These are phyloP conservation scores for Branchinecta lynchi DNA, from an alignment of 1,140 invertebrate species.

Conservation along the genomic window DNA sequence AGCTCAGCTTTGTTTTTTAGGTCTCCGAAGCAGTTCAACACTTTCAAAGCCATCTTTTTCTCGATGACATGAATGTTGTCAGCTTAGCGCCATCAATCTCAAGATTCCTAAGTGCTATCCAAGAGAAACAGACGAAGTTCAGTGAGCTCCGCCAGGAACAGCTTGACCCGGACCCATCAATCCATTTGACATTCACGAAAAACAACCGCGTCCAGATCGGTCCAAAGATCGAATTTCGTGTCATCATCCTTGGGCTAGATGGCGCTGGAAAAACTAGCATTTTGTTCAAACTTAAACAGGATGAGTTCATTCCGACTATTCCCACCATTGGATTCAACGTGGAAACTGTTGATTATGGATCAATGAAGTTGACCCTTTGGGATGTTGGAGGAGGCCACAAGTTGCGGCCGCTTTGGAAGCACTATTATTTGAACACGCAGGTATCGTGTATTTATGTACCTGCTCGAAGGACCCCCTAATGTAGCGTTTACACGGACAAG, in stretches of 20 bases:
- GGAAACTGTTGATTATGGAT: slow-evolving; percentile 43
- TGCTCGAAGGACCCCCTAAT: neutral
- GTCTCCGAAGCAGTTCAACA: neutral
- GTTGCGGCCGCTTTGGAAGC: slow-evolving; percentile 41
- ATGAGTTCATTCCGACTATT: slow-evolving; percentile 39
- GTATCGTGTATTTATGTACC: slow-evolving; percentile 21
- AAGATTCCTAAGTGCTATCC: slow-evolving; percentile 37
- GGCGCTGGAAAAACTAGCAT: slow-evolving; percentile 46
- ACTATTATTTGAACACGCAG: slow-evolving; percentile 42
- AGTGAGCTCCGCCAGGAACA: slow-evolving; percentile 39
- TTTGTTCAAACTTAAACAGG: slow-evolving; percentile 43
- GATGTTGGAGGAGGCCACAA: slow-evolving; percentile 44
- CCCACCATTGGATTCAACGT: slow-evolving; percentile 45
- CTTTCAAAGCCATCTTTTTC: neutral
- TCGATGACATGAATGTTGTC: slow-evolving; percentile 40
- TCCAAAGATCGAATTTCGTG: slow-evolving; percentile 46
- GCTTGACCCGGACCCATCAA: slow-evolving; percentile 39
- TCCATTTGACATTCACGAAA: slow-evolving; percentile 48
- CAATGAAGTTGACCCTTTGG: slow-evolving; percentile 42
- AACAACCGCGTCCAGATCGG: slow-evolving; percentile 49
- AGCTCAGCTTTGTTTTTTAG: neutral
- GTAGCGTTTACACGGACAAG: too few relatives aligned
- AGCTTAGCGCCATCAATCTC: slow-evolving; percentile 37
- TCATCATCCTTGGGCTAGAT: slow-evolving; percentile 41
- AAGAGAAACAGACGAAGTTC: slow-evolving; percentile 44